Evolutionary conservation across 2,797 vertebrate species (phyloP).

Genomic region (Chelidonichthys spinosus): DNA sequence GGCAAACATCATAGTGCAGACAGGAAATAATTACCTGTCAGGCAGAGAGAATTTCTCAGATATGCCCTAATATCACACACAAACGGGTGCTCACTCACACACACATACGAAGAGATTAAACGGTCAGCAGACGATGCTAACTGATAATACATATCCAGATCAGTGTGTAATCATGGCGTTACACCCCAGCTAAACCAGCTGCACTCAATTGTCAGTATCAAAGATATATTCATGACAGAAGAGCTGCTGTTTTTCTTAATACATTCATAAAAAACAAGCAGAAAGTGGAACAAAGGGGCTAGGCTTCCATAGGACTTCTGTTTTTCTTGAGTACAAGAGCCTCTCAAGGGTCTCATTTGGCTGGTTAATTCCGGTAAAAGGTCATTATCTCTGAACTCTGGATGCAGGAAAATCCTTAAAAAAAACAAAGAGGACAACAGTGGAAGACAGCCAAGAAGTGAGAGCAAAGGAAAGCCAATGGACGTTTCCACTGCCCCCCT

Average conservation of each 20-base stretch:
- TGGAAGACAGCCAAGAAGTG: conserved; percentile 77
- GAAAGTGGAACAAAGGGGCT: conserved; percentile 70
- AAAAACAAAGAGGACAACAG: conserved; percentile 78
- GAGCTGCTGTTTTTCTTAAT: conserved; percentile 29
- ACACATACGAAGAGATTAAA: conserved; percentile 19
- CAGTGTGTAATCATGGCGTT: conserved; percentile 36
- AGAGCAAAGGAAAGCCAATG: conserved; percentile 65
- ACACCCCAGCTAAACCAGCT: conserved; percentile 29
- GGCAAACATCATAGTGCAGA: conserved; percentile 36
- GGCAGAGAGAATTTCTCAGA: conserved; percentile 21
- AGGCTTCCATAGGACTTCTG: conserved; percentile 62
- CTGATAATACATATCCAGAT: conserved; percentile 54
- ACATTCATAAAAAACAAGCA: conserved; percentile 43
- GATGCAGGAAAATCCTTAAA: conserved; percentile 69
- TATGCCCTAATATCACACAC: conserved; percentile 24
- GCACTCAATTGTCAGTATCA: conserved; percentile 24
- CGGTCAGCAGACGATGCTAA: conserved; percentile 57
- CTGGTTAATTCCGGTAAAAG: conserved; percentile 45
- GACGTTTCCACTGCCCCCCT: conserved; percentile 63
- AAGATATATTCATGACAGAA: conserved; percentile 45
- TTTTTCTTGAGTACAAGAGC: conserved; percentile 58
- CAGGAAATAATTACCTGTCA: conserved; percentile 32
- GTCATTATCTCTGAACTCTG: conserved; percentile 68
- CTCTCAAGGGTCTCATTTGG: conserved; percentile 78
- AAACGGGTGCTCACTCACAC: conserved; percentile 9